Conservation (phyloP, 1,140 invertebrate genomes). For the Drosophila aff. region DNA sequence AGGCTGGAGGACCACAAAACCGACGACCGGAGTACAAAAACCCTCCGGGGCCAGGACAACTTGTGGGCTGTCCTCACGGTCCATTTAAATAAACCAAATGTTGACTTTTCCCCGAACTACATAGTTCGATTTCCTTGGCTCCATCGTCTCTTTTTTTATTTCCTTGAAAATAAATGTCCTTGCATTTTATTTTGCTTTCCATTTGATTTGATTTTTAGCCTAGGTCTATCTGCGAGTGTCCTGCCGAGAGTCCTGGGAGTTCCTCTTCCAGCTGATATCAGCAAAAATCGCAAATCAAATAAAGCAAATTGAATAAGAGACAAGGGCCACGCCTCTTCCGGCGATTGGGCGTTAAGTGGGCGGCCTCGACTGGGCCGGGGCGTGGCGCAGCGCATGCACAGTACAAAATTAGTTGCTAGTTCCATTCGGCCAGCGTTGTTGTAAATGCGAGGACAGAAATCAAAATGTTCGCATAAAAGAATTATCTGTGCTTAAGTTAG, state of each 20-base stretch:
- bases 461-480: conserved; percentile 82
- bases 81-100: conserved; percentile 77
- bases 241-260: conserved; percentile 15
- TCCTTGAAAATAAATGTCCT: conserved; percentile 61
- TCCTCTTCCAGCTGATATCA: conserved; percentile 66
- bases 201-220: conserved; percentile 74
- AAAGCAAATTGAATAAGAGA: conserved; percentile 82
- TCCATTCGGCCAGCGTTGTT: conserved; percentile 31
- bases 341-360: conserved; percentile 17
- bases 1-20: conserved; percentile 38
- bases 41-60: conserved; percentile 8
- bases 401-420: conserved; percentile 73
- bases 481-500: conserved; percentile 82
- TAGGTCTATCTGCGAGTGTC: conserved; percentile 37
- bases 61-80: conserved; percentile 62
- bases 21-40: conserved; percentile 17
- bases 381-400: conserved; percentile 44
- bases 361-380: conserved; percentile 26
- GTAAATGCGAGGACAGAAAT: conserved; percentile 70
- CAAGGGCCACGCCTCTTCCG: conserved; percentile 60
- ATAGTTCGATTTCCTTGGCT: conserved; percentile 22
- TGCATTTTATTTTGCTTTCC: conserved; percentile 64
- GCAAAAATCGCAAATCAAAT: conserved; percentile 81
- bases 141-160: conserved; percentile 25
- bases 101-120: conserved; percentile 60